Percentiles rank a stretch among this genome's conserved stretches.
phyloP scores from a whole-genome alignment of 2,888 invertebrate genomes.

The Crematogaster levior region DNA sequence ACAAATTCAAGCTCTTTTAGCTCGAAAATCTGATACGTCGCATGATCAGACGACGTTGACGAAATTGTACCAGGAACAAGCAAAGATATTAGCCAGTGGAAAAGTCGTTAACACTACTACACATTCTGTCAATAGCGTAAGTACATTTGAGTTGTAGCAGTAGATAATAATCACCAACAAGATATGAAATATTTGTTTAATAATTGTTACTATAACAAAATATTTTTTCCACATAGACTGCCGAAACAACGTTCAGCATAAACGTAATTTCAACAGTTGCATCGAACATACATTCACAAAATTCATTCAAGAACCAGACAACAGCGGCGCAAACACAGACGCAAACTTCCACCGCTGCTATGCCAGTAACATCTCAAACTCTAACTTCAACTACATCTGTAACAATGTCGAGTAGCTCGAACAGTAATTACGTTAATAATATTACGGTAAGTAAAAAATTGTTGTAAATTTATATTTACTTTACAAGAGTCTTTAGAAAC shows the following conservation, averaged over 20 bases:
- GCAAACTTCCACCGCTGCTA: constrained; percentile 73
- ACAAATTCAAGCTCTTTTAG: constrained; percentile 89
- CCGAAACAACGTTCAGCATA: constrained; percentile 78
- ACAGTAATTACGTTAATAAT: constrained; percentile 75
- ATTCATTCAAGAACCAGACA: constrained; percentile 81
- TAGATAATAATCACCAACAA: not conserved
- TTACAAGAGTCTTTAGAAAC: constrained; percentile 8
- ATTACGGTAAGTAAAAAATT: constrained; percentile 73
- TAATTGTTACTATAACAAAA: not conserved
- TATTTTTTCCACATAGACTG: constrained; percentile 69
- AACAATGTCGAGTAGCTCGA: constrained; percentile 74
- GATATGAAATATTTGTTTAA: not conserved
- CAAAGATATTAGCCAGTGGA: constrained; percentile 90
- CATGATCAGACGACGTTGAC: constrained; percentile 87
- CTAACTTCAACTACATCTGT: constrained; percentile 72
- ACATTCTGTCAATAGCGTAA: constrained; percentile 78
- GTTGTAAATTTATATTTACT: constrained; percentile 13
- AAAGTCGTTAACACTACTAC: constrained; percentile 87
- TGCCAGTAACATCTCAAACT: constrained; percentile 75
- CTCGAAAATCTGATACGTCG: constrained; percentile 86
- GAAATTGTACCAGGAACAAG: constrained; percentile 89
- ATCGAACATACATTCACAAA: constrained; percentile 76
- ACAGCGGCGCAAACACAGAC: constrained; percentile 84
- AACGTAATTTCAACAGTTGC: constrained; percentile 78
- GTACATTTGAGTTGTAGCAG: constrained; percentile 55